Base-by-base conservation (phyloP, 2,888 invertebrate genomes). In the Coronaproctus castanopsis region DNA sequence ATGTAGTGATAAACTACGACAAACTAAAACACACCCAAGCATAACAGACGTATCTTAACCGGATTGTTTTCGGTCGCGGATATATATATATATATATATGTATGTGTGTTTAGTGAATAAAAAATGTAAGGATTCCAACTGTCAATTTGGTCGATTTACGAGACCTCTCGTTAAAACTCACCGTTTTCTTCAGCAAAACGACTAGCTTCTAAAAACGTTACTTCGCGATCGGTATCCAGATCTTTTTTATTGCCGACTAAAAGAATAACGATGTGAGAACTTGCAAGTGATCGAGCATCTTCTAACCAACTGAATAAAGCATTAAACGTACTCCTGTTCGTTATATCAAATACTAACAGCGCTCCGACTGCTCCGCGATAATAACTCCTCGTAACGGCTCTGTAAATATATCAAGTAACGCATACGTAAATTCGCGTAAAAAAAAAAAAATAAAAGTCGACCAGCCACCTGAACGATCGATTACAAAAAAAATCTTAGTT, bases 311-410 rank as follows among this genome's bases (percentile, higher is more conserved):
- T 88, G 1, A 85, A 80, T 61, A 91, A 74, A 60, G 90, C 88
- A 74, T 90, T 90, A 70, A 91, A 92, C n/a, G 91, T 91, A 70
- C 91, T 90, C 58, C 91, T 77, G 55, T 88, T 83, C 52, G 90
- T 88, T 63, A 89, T 86, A 69, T 92, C 91, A 71, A 90, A 92
- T 0, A 91, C 91, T 22, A 92, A 76, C 36, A 91, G 74, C 24
- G 91, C 91, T n/a, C 91, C 91, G 55, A 91, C 91, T 18, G 91
- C 91, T 2, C 91, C 91, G 63, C 87, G 75, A 71, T 87, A 87
- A 69, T 87, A 87, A 24, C 85, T 85, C 54, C 85, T 77, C 0
- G 81, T 81, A n/a, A 81, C 81, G 8, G 80, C 79, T 64, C 79
- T 78, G 66, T 14, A 72, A 72, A 53, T 22, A 20, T 10, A 18